Evolutionary conservation across 1,140 invertebrate genomes (phyloP), one percentile per base, ranked within the genome.

Genomic region (Caligus rogercresseyi): DNA sequence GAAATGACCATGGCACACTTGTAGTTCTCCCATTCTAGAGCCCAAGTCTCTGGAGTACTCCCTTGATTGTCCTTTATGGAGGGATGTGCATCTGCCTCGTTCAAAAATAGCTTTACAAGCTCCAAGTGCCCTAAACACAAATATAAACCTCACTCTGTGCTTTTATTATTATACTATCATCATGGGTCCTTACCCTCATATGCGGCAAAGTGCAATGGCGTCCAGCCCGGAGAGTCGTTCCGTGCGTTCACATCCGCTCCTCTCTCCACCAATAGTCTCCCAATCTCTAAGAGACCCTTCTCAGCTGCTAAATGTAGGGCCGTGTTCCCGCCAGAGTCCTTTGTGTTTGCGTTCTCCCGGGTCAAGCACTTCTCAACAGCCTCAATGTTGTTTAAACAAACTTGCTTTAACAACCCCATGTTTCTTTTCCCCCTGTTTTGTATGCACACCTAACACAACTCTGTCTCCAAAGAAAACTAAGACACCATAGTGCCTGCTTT

Each of bases 21-120:
- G 54, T 56, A 56, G 54, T 56, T 56, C 54, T 56, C 54, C 54
- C 54, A 56, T 56, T 56, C 54, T 16, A 56, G 24, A 2, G 54
- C 54, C 54, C 54, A 56, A 2, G 54, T 56, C 14, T 56, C 54
- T 16, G 54, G 54, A 21, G 54, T 56, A 56, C 24, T 23, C 24
- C 54, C 54, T 56, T 56, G 54, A 2, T 56, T 56, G 14, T 56
- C 54, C 18, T 56, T 56, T 1, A 25, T 20, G 24, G 19, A n/a
- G 2, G 54, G 54, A 18, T n/a, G 1, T 1, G 54, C 54, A 20
- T 23, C 20, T n/a, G 19, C 54, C 20, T 56, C 54, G n/a, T 43
- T 43, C 2, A 56, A n/a, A 20, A 56, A 56, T 1, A 56, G 16
- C 20, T 56, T 20, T 2, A 56, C 54, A 4, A 56, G n/a, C 20